Evolutionary conservation across 2,797 vertebrate species (phyloP), one percentile per base, ranked within the genome.

Genomic region (Corythornis leucogaster): DNA sequence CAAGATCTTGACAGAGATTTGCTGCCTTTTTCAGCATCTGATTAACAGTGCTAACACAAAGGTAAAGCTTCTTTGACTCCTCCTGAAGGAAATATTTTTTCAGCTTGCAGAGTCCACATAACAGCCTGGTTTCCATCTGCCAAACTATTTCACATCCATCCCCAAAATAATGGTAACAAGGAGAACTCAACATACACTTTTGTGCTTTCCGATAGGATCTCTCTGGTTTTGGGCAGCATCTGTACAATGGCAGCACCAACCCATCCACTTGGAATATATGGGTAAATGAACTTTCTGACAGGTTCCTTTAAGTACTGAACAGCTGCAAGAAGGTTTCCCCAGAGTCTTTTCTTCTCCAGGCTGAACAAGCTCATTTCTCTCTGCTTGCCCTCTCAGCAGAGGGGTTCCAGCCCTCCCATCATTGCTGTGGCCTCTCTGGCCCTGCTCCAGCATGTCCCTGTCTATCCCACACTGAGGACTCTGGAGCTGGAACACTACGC

Each of bases 51-150:
- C 46, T 85, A 79, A 80, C 18, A 7, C 3, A 26, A 80, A 71
- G 50, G 15, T 67, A 68, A 80, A 78, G 8, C 38, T 73, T 21
- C 59, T 82, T 78, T 63, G 69, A 31, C 22, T 68, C 15, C 61
- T 85, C 22, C 58, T 54, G 8, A 89, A 80, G 53, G 25, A 91
- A 55, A 69, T 76, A 28, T 26, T 6, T 62, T 75, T 61, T 17
- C 67, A 82, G 30, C 25, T 35, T 50, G 48, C 42, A 73, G 55
- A 79, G 57, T 62, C 62, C 78, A 33, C 8, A 0, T 31, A 63
- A 51, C 25, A 77, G 28, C 40, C 30, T n/a, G 25, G 67, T 71
- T 85, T 87, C 54, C 90, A 94, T 43, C 50, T 91, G 73, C 67
- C 19, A 58, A 50, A 6, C 5, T 80, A 5, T 48, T 91, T 85